Evolutionary conservation across 2,113 vertebrate genomes (phyloP).

Genomic region (Hipposideros armiger): DNA sequence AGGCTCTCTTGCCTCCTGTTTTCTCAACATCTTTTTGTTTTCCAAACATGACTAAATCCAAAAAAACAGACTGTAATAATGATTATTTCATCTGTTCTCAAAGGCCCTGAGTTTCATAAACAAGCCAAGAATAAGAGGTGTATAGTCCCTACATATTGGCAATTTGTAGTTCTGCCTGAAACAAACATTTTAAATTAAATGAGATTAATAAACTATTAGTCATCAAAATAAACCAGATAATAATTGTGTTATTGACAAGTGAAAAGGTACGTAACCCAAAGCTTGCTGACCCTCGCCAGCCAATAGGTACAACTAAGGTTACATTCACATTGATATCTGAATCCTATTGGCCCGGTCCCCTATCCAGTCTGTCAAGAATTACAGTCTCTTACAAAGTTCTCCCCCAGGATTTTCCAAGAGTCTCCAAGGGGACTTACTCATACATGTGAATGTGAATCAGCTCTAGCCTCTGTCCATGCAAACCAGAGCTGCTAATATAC

Average conservation of each 20-base stretch:
- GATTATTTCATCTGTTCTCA: background rate
- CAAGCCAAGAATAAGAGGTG: background rate
- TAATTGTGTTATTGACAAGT: conserved; percentile 15
- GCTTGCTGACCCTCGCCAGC: background rate
- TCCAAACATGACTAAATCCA: conserved; percentile 25
- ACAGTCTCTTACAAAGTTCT: background rate
- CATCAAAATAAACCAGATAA: conserved; percentile 2
- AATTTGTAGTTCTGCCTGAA: background rate
- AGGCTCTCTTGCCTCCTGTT: background rate
- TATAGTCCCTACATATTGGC: background rate
- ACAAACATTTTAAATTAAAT: conserved; percentile 47
- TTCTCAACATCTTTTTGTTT: background rate
- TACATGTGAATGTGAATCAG: background rate
- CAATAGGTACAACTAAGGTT: background rate
- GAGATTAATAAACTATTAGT: conserved; percentile 30
- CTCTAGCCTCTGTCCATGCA: background rate
- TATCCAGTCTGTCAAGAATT: background rate
- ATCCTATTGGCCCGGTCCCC: background rate
- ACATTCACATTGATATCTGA: background rate
- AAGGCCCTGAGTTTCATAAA: background rate
- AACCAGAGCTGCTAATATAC: background rate
- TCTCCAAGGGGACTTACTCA: background rate
- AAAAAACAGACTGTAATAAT: background rate
- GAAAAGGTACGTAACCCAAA: background rate
- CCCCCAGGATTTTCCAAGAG: background rate